These are phyloP conservation scores for Erebia palarica DNA, from an alignment of 2,888 invertebrate species.

Conservation along the genomic window DNA sequence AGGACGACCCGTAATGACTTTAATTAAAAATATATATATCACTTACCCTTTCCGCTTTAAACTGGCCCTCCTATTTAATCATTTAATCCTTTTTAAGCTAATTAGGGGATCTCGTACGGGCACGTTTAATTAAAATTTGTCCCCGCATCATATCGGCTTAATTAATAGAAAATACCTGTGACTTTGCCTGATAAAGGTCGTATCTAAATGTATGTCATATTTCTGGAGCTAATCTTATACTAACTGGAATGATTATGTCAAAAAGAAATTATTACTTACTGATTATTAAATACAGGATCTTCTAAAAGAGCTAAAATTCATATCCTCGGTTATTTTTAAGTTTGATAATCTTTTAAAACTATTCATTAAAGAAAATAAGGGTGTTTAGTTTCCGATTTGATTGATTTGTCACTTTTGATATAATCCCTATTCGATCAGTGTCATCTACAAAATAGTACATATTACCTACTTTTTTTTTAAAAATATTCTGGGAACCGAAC, in stretches of 20 bases:
- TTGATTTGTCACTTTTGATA: too few species aligned
- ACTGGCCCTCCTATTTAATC: constrained; percentile 27
- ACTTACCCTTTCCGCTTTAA: constrained; percentile 18
- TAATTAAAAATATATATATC: constrained; percentile 31
- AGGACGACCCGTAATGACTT: constrained; percentile 14
- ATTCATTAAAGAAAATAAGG: too few species aligned
- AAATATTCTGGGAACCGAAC: too few species aligned
- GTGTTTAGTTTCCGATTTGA: too few species aligned
- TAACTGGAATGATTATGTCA: neutral
- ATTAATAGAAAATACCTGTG: constrained; percentile 1
- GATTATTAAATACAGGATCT: too few species aligned
- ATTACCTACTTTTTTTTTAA: too few species aligned
- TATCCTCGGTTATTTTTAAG: too few species aligned
- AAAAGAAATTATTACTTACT: too few species aligned
- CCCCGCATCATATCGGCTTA: constrained; percentile 25
- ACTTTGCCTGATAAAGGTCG: constrained; percentile 1
- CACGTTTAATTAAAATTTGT: constrained; percentile 31
- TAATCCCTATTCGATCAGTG: too few species aligned
- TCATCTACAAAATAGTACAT: too few species aligned
- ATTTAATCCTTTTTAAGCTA: constrained; percentile 34
- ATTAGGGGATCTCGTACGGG: constrained; percentile 26
- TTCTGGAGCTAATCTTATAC: neutral
- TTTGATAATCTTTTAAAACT: too few species aligned
- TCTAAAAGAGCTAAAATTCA: too few species aligned
- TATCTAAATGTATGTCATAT: neutral